Evolutionary conservation across 2,797 vertebrate genomes (phyloP).

Genomic region (Parauchenoglanis ngamensis): DNA sequence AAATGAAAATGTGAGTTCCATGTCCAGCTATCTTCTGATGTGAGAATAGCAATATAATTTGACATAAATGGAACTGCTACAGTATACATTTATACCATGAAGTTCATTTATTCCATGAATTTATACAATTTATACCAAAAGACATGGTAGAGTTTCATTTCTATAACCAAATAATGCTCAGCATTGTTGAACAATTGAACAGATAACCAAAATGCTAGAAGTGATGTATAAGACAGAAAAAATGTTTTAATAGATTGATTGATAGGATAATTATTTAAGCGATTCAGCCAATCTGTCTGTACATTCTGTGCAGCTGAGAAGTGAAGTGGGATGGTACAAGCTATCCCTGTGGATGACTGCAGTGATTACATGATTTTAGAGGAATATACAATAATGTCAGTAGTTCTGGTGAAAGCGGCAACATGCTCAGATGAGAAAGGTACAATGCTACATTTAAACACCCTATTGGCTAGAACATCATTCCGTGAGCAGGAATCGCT

Average conservation of each 20-base stretch:
- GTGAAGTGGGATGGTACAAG: background rate
- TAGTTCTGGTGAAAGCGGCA: background rate
- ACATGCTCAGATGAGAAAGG: background rate
- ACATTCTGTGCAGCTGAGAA: background rate
- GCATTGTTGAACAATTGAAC: background rate
- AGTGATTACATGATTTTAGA: too few relatives aligned
- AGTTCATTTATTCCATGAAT: too few relatives aligned
- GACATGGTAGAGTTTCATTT: background rate
- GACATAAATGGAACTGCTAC: slow-evolving; percentile 41
- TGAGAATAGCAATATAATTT: slow-evolving; percentile 65
- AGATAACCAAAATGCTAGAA: background rate
- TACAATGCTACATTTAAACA: background rate
- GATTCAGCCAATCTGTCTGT: background rate
- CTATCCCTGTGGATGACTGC: background rate
- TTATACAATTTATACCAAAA: background rate
- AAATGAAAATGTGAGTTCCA: slow-evolving; percentile 31
- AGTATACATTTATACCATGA: too few relatives aligned
- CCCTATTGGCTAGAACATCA: background rate
- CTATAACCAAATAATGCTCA: background rate
- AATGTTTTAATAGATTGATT: background rate
- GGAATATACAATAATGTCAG: background rate
- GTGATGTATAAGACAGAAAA: background rate
- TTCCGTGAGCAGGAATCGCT: background rate
- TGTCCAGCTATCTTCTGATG: slow-evolving; percentile 22
- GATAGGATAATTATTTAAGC: background rate